Evolutionary conservation across 2,888 invertebrate species (phyloP).

Genomic region (Norana najaformis): DNA sequence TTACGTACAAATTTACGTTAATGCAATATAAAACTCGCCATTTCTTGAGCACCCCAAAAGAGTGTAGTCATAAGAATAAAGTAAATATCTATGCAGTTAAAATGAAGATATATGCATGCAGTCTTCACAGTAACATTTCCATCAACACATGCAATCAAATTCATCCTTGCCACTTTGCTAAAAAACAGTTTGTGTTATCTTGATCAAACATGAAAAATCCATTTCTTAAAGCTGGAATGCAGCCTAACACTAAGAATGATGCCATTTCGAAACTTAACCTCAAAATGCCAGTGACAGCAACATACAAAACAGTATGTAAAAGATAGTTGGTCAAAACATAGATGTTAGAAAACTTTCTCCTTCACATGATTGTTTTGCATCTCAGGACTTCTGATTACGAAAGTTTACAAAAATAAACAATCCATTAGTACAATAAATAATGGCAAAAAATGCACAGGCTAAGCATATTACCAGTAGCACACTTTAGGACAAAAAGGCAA

Average conservation of each 20-base stretch:
- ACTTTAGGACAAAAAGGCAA: not conserved
- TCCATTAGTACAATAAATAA: not conserved
- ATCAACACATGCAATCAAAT: not conserved
- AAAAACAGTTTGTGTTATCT: not conserved
- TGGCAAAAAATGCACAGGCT: not conserved
- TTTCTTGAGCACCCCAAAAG: not conserved
- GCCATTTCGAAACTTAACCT: not conserved
- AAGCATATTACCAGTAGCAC: conserved; percentile 5
- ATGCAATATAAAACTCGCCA: not conserved
- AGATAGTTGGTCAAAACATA: conserved; percentile 13
- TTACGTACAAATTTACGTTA: not conserved
- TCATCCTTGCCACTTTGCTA: not conserved
- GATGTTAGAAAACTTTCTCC: not conserved
- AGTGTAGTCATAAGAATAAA: not conserved
- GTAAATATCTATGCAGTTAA: not conserved
- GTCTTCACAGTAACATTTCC: not conserved
- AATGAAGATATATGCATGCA: not conserved
- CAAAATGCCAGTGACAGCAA: not conserved
- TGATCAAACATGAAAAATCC: not conserved
- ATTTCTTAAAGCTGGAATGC: not conserved
- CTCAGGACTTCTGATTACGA: conserved; percentile 2
- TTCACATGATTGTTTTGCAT: not conserved
- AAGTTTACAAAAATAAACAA: not conserved
- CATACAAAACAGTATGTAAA: conserved; percentile 1
- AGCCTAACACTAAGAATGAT: not conserved